Conservation (phyloP, 2,797 vertebrate genomes). For the Hozukius guyotensis region DNA sequence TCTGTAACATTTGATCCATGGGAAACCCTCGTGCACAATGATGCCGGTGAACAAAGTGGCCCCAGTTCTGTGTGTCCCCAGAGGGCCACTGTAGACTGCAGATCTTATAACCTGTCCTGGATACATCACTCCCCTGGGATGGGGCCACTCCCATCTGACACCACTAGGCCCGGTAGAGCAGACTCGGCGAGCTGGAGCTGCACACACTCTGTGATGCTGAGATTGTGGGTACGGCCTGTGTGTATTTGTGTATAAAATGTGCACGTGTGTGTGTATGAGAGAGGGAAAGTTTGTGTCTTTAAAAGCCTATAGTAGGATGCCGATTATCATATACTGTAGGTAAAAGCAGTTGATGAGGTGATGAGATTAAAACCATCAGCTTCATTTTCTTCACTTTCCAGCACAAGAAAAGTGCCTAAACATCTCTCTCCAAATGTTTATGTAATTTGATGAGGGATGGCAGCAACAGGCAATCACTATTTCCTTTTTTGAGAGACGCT, state of each 20-base stretch:
- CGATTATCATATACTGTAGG: background rate
- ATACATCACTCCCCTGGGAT: constrained; percentile 76
- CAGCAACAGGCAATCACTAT: background rate
- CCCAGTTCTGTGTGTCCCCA: constrained; percentile 82
- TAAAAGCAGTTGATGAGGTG: background rate
- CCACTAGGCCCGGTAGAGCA: constrained; percentile 38
- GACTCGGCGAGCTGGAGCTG: constrained; percentile 47
- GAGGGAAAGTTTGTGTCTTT: background rate
- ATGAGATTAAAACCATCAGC: background rate
- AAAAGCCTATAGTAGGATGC: background rate
- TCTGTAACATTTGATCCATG: constrained; percentile 82
- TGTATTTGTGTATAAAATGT: constrained; percentile 6
- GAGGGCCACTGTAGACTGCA: constrained; percentile 79
- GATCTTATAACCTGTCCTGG: constrained; percentile 85
- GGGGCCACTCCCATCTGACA: constrained; percentile 69
- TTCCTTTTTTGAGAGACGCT: background rate
- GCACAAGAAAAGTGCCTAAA: background rate
- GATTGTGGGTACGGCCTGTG: constrained; percentile 27
- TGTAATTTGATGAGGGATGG: background rate
- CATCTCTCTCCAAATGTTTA: background rate
- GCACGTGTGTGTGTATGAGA: background rate
- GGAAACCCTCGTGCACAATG: constrained; percentile 83
- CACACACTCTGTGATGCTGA: constrained; percentile 39
- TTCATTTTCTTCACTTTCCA: background rate
- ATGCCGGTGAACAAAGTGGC: constrained; percentile 81